Conservation (phyloP, 2,888 invertebrate genomes). For the Tenthredo scrophulariae region DNA sequence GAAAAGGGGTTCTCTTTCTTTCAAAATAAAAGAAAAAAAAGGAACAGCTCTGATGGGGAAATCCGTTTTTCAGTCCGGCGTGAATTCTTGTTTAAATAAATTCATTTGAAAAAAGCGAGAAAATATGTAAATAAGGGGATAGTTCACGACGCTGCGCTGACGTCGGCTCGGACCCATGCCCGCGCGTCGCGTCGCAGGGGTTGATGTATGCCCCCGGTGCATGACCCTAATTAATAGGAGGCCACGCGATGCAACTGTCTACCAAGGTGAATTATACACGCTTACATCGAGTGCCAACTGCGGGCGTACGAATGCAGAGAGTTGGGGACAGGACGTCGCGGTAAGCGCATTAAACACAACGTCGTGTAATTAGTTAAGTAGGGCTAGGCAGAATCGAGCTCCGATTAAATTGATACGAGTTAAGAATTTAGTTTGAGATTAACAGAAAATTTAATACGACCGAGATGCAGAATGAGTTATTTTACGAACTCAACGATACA, state of each 20-base stretch:
- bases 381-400: slow-evolving; percentile 30
- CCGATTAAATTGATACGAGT: background rate
- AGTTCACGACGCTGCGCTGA: slow-evolving; percentile 49
- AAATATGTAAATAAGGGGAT: slow-evolving; percentile 67
- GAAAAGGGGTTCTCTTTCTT: too few species aligned
- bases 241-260: slow-evolving; percentile 76
- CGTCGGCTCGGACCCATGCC: slow-evolving; percentile 28
- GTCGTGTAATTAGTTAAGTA: slow-evolving; percentile 64
- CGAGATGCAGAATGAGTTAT: background rate
- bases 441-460: background rate
- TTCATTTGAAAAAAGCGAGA: slow-evolving; percentile 44
- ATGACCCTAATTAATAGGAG: slow-evolving; percentile 78
- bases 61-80: slow-evolving; percentile 57
- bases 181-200: slow-evolving; percentile 60
- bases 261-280: slow-evolving; percentile 72
- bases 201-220: slow-evolving; percentile 76
- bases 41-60: background rate
- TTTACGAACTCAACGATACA: background rate
- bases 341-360: slow-evolving; percentile 64
- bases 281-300: slow-evolving; percentile 48
- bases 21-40: background rate
- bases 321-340: slow-evolving; percentile 24
- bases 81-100: slow-evolving; percentile 60
- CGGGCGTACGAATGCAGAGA: slow-evolving; percentile 28
- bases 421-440: background rate